These are phyloP conservation scores for Lethocerus indicus DNA, from an alignment of 1,140 invertebrate genomes.

Conservation along the genomic window DNA sequence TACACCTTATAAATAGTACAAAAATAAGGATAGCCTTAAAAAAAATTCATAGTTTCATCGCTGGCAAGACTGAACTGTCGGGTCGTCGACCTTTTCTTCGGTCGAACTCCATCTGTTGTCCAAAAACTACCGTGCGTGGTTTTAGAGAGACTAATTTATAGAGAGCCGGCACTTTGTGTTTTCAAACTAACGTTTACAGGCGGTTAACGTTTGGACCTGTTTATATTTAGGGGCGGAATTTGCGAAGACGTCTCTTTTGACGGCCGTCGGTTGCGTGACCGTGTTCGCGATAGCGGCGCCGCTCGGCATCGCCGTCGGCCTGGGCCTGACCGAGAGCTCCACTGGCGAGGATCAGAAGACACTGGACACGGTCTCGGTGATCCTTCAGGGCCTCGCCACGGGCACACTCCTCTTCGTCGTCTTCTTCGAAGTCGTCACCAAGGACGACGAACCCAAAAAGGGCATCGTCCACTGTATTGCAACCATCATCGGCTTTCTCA, in stretches of 20 bases:
- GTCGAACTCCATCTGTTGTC: too few species aligned
- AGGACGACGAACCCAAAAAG: conserved; percentile 16
- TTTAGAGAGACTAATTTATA: too few species aligned
- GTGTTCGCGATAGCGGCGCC: conserved; percentile 33
- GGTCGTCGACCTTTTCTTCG: too few species aligned
- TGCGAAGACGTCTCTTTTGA: conserved; percentile 20
- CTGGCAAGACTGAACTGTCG: too few species aligned
- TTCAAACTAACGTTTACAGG: too few species aligned
- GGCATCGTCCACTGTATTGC: conserved; percentile 44
- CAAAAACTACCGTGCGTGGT: too few species aligned
- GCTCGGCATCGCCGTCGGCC: conserved; percentile 15
- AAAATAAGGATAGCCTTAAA: too few species aligned
- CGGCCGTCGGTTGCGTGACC: conserved; percentile 28
- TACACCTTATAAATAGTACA: too few species aligned
- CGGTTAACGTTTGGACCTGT: too few species aligned
- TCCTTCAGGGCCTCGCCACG: conserved; percentile 27
- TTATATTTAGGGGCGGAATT: conserved; percentile 29
- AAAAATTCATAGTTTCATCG: too few species aligned
- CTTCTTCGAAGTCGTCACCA: conserved; percentile 30
- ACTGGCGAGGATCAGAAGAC: neutral
- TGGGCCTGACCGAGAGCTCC: neutral
- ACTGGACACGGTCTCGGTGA: conserved; percentile 12
- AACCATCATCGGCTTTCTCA: conserved; percentile 49
- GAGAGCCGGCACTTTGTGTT: too few species aligned
- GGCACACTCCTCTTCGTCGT: conserved; percentile 31